These are phyloP conservation scores for Falco novaeseelandiae DNA, from an alignment of 2,797 vertebrate species.

Conservation along the genomic window DNA sequence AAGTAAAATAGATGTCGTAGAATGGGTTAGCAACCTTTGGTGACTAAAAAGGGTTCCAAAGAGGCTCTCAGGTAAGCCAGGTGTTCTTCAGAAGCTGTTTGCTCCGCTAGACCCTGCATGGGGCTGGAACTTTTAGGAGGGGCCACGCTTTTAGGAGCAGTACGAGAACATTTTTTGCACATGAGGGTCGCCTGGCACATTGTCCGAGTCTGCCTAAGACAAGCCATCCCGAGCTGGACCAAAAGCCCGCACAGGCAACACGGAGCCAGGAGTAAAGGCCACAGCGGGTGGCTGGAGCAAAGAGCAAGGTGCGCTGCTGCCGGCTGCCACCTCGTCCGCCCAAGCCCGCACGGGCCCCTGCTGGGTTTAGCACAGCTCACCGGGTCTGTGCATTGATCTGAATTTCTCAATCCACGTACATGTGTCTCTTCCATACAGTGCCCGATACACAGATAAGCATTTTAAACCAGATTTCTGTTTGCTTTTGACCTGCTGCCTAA, in stretches of 20 bases:
- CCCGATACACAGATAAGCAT: neutral
- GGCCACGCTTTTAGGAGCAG: neutral
- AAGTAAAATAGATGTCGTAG: neutral
- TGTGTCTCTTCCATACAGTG: neutral
- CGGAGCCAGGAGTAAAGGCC: neutral
- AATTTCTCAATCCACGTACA: neutral
- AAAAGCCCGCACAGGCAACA: neutral
- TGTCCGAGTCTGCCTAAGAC: neutral
- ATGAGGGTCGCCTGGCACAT: accelerated
- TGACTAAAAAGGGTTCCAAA: neutral
- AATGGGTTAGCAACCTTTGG: neutral
- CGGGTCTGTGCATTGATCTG: neutral
- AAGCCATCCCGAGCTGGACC: neutral
- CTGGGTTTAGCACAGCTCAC: neutral
- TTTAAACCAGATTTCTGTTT: neutral
- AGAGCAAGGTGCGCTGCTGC: neutral
- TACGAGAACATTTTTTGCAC: neutral
- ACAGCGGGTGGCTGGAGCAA: neutral
- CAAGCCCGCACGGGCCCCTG: accelerated
- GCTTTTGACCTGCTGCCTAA: neutral
- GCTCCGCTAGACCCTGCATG: neutral
- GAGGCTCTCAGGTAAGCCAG: neutral
- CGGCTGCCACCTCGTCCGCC: neutral
- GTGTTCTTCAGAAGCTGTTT: neutral
- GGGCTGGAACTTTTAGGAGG: neutral